Evolutionary conservation across 2,113 vertebrate species (phyloP), one percentile per base, ranked within the genome.

Genomic region (Silurus asotus): DNA sequence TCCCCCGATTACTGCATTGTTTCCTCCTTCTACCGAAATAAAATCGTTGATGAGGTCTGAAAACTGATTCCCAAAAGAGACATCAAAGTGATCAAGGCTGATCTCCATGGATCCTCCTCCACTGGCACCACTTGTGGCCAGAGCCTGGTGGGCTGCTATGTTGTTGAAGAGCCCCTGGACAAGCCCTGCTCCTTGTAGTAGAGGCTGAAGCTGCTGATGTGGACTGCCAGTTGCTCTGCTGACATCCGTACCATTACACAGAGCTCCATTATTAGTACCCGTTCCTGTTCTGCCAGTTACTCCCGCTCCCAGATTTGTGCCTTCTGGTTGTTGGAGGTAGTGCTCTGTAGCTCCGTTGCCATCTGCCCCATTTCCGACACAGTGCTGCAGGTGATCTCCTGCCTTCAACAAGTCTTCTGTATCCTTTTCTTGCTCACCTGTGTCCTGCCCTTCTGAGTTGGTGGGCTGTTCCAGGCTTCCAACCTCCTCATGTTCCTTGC

Each of bases 21-120:
- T 81, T 94, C 94, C 96, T 61, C 97, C 97, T 92, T 99, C 98
- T 75, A 99, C 98, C 0, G 98, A 97, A 93, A 99, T 99, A 94
- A 99, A 99, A 93, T 99, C 98, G 0, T 98, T 99, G 92, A 99
- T 99, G 92, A 99, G 96, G 94, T 99, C 98, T 4, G 98, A 99
- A 93, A 99, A 99, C 93, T 99, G 98, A 94, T 97, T 99, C 88
- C 97, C 97, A 87, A 99, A 99, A 87, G 98, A 99, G 90, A 99
- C 97, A 88, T 99, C 98, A 20, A 99, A 99, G 90, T 98, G 98
- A 90, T 99, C 98, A 92, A 99, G 94, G 90, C 97, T 99, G 91
- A 99, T 97, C 92, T 97, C 96, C 96, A 97, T 96, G 92, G 95
- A 81, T 88, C 93, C 70, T 87, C 91, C 56, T 91, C 93, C 87